Percentiles rank a stretch among this genome's conserved stretches.
phyloP scores from a whole-genome alignment of 2,888 invertebrate species.

The Melolontha melolontha region DNA sequence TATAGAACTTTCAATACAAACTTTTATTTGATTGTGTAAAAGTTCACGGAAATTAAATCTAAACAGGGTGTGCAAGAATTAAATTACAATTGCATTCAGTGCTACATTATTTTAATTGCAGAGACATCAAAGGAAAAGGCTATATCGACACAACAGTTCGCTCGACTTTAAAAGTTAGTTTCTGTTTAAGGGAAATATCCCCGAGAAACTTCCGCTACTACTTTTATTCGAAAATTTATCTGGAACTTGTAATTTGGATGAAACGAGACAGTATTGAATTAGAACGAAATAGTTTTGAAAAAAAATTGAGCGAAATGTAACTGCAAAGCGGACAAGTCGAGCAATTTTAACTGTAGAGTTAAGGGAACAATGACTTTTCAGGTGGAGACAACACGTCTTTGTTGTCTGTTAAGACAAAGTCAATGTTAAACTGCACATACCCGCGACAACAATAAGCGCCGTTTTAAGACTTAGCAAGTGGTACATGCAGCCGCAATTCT shows the following conservation, averaged over 20 bases:
- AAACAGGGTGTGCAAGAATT: neutral
- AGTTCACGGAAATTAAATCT: too few species aligned
- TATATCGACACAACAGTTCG: slow-evolving; percentile 3
- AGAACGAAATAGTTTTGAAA: too few species aligned
- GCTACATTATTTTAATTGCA: slow-evolving; percentile 27
- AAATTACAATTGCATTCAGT: slow-evolving; percentile 16
- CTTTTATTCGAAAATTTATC: slow-evolving; percentile 18
- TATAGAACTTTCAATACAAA: too few species aligned
- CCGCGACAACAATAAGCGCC: neutral
- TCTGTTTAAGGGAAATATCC: neutral
- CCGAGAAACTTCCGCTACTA: neutral
- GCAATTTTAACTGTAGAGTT: slow-evolving; percentile 9
- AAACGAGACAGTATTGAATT: too few species aligned
- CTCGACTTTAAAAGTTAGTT: slow-evolving; percentile 7
- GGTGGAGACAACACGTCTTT: neutral
- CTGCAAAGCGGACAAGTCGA: neutral
- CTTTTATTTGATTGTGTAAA: too few species aligned
- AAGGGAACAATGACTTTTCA: slow-evolving; percentile 6
- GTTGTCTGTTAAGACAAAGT: slow-evolving; percentile 6
- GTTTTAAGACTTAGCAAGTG: neutral
- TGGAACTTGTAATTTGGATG: neutral
- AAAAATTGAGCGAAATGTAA: neutral
- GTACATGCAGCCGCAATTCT: too few species aligned
- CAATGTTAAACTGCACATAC: neutral
- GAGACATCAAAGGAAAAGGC: neutral